Base-by-base conservation (phyloP, 2,888 invertebrate genomes). In the Oscheius sp. region DNA sequence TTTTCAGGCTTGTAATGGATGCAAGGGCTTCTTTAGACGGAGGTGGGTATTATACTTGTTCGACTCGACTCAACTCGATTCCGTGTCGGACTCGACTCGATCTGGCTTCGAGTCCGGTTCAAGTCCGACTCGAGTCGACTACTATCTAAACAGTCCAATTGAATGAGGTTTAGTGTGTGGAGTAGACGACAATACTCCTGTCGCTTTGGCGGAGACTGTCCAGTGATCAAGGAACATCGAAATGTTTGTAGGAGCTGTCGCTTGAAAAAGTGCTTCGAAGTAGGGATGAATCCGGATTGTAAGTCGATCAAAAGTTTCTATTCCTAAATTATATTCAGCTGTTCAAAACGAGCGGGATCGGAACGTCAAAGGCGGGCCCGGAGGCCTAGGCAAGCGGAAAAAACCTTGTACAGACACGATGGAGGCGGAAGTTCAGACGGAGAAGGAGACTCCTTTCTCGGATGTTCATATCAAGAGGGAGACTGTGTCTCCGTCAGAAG, bases 271-370 rank as follows among this genome's bases (percentile, higher is more conserved):
- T 86, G 86, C 65, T 85, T 85, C 66, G 83, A 81, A 73, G 84
- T 85, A 37, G 86, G 86, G 51, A 86, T 86, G 86, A 86, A 86
- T 71, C 83, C 86, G 3, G 85, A 86, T 75, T 81, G 84, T 84
- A 35, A 79, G 82, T 78, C 74, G 74, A 51, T 35, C 9, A 2
- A 10, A 29, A 29, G n/a, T 2, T n/a, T 60, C 29, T 2, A 42
- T 29, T 13, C 10, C 10, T 35, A 3, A 35, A 11, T n/a, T 55
- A 11, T 62, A 68, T 81, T 74, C 76, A 84, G 84, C 85, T 2
- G 85, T 85, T 1, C 85, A 85, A 80, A 83, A 85, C 55, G 85
- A 85, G 37, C 74, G 85, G 0, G 85, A 85, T 57, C 70, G 80
- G 51, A 81, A 80, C 68, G 76, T 80, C 10, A 81, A 82, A 58